Percentiles rank a stretch among this genome's conserved stretches.
Conservation (phyloP, 2,888 invertebrate genomes). For the Globia sparganii region DNA sequence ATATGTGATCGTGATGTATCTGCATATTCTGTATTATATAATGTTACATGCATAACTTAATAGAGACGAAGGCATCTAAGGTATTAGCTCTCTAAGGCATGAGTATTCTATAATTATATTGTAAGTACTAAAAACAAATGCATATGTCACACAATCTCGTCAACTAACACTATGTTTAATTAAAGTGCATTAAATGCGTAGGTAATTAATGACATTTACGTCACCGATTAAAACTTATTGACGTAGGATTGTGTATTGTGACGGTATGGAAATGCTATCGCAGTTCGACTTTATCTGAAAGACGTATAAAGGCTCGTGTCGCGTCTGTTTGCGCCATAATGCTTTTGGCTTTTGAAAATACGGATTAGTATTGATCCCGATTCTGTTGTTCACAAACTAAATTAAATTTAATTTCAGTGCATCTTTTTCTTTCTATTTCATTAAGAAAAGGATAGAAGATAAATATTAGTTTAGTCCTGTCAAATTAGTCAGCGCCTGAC, state of each 20-base stretch:
- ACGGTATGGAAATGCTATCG: neutral
- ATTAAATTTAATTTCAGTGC: no score
- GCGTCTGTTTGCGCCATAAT: neutral
- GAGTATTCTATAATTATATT: no score
- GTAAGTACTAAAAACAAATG: neutral
- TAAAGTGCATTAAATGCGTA: conserved; percentile 13
- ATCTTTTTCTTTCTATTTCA: no score
- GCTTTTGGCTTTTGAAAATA: neutral
- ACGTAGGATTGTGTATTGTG: neutral
- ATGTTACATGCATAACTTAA: neutral
- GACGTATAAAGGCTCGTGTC: neutral
- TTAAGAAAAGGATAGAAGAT: no score
- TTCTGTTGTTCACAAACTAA: no score
- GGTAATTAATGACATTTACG: neutral
- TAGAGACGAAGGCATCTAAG: neutral
- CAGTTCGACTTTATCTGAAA: neutral
- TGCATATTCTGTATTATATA: neutral
- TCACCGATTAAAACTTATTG: conserved; percentile 18
- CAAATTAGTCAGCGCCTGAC: no score
- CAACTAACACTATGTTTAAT: neutral
- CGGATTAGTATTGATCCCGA: no score
- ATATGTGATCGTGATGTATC: neutral
- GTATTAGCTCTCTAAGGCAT: no score
- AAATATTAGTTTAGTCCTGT: no score
- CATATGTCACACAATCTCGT: neutral